Evolutionary conservation across 30 jellyfish, hydroid and myxozoan genomes (phyloP).

Genomic region (Aurelia sp.): DNA sequence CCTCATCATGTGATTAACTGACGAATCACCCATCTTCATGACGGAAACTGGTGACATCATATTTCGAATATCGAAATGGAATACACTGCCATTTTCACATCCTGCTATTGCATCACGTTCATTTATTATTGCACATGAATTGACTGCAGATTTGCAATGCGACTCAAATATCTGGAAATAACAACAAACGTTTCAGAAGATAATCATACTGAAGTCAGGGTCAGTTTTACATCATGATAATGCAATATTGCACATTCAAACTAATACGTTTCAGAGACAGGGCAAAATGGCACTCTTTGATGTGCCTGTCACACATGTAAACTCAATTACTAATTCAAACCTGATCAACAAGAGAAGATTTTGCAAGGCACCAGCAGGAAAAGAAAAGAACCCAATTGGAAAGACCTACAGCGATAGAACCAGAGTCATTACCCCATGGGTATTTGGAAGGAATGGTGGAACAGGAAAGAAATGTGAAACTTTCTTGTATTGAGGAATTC

Average conservation of each 20-base stretch:
- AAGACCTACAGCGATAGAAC: too few species aligned
- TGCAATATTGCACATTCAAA: too few species aligned
- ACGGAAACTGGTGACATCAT: constrained; percentile 37
- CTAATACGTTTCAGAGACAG: too few species aligned
- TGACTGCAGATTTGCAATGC: constrained; percentile 57
- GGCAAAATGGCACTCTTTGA: too few species aligned
- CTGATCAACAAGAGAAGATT: too few species aligned
- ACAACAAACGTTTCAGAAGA: not conserved
- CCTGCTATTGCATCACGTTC: constrained; percentile 59
- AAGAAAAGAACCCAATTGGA: too few species aligned
- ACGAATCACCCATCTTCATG: constrained; percentile 42
- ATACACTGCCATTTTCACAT: constrained; percentile 60
- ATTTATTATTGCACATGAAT: constrained; percentile 45
- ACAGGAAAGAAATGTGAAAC: too few species aligned
- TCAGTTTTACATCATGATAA: not conserved
- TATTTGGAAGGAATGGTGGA: too few species aligned
- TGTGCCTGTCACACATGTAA: not conserved
- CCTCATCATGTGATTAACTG: constrained; percentile 41
- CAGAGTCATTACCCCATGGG: too few species aligned
- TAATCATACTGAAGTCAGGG: not conserved
- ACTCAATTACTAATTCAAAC: too few species aligned
- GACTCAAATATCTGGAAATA: constrained; percentile 40
- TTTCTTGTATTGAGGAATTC: too few species aligned
- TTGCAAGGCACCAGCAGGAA: too few species aligned
- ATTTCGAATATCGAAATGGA: constrained; percentile 53